phyloP scores from a whole-genome alignment of 2,113 vertebrate genomes.

The Antechinus flavipes region DNA sequence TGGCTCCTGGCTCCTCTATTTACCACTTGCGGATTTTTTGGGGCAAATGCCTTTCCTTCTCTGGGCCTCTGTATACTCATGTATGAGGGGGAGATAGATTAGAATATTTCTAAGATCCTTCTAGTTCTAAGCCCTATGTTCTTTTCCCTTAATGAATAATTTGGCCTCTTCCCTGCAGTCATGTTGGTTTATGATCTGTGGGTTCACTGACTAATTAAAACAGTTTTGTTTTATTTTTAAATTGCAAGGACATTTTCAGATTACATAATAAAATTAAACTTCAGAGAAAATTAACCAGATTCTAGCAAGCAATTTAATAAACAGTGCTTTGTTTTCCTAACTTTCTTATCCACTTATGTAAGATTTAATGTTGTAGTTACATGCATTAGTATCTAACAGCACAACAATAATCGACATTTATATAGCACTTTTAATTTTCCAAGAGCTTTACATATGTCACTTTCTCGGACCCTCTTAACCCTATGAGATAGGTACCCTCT shows the following conservation, averaged over 20 bases:
- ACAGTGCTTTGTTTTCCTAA: neutral
- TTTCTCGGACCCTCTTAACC: neutral
- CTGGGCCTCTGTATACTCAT: neutral
- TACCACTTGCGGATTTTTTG: neutral
- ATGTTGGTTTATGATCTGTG: neutral
- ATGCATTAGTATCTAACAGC: neutral
- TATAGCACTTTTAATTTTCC: neutral
- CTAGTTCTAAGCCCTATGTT: neutral
- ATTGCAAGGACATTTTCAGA: neutral
- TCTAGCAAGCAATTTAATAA: neutral
- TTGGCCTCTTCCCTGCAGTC: neutral
- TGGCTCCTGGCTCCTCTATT: neutral
- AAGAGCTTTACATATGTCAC: neutral
- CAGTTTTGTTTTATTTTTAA: neutral
- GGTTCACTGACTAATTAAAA: neutral
- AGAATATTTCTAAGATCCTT: neutral
- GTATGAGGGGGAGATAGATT: neutral
- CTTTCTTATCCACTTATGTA: neutral
- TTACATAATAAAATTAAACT: neutral
- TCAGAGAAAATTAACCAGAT: neutral
- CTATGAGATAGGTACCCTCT: neutral
- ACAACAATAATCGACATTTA: neutral
- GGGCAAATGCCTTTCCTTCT: neutral
- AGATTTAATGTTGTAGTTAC: neutral
- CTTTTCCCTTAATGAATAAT: neutral